These are phyloP conservation scores for Smutsia gigantea DNA, from an alignment of 2,797 vertebrate genomes.

Conservation along the genomic window DNA sequence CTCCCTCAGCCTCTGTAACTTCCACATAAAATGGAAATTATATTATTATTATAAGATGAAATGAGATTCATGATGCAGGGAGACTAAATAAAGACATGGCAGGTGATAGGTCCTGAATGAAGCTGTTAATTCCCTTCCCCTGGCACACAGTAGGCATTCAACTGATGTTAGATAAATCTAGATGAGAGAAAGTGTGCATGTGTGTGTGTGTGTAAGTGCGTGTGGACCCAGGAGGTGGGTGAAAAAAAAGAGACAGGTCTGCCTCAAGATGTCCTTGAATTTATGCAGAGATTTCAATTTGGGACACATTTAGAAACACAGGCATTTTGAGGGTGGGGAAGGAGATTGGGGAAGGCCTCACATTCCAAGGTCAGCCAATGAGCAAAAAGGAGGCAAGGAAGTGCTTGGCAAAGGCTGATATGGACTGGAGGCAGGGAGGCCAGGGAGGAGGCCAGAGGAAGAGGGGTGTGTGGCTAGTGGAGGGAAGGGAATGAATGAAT, in stretches of 20 bases:
- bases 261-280: background rate
- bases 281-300: background rate
- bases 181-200: background rate
- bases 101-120: background rate
- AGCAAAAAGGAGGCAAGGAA: too few relatives aligned
- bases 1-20: background rate
- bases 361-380: background rate
- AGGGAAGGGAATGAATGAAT: background rate
- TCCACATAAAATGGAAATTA: background rate
- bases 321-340: too few relatives aligned
- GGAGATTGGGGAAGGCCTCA: background rate
- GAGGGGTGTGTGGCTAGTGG: background rate
- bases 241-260: background rate
- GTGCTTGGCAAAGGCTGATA: background rate
- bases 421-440: background rate
- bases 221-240: background rate
- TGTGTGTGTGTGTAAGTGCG: background rate
- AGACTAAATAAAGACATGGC: background rate
- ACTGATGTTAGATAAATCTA: background rate
- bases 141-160: background rate
- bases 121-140: background rate
- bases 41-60: background rate
- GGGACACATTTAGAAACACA: background rate
- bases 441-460: background rate
- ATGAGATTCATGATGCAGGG: background rate